phyloP scores from a whole-genome alignment of 2,113 vertebrate species.

The Chascanopsetta lugubris region DNA sequence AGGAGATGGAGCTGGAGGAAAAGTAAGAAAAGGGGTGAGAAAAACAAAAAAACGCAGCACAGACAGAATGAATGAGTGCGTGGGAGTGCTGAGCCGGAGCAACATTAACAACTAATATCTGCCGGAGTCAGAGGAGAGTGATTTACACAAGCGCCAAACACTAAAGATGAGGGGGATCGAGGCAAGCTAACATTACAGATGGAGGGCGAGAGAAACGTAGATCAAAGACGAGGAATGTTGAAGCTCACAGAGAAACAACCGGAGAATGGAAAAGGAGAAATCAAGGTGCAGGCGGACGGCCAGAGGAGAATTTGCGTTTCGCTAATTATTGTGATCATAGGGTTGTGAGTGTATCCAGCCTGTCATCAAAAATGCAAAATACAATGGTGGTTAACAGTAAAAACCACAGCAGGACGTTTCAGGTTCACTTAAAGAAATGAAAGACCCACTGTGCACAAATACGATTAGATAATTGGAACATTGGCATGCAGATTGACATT shows the following conservation, averaged over 20 bases:
- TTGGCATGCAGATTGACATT: too few relatives aligned
- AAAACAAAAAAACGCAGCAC: conserved; percentile 7
- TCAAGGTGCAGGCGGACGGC: not conserved
- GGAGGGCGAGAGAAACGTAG: not conserved
- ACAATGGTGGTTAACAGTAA: too few relatives aligned
- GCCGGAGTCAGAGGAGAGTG: conserved; percentile 12
- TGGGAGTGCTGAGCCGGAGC: conserved; percentile 16
- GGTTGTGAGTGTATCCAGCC: not conserved
- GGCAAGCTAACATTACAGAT: not conserved
- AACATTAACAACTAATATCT: conserved; percentile 11
- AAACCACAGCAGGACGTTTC: too few relatives aligned
- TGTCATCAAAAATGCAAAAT: too few relatives aligned
- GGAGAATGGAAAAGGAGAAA: not conserved
- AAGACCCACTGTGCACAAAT: too few relatives aligned
- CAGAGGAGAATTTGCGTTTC: not conserved
- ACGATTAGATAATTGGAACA: too few relatives aligned
- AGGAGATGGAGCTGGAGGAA: not conserved
- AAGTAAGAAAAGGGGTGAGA: conserved; percentile 5
- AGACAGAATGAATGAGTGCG: conserved; percentile 25
- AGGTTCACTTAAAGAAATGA: too few relatives aligned
- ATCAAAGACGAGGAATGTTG: not conserved
- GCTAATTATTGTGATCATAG: not conserved
- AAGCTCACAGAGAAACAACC: not conserved
- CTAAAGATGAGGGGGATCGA: conserved; percentile 17
- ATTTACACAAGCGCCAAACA: conserved; percentile 9